A percentile compares a stretch with the other conserved stretches of the same genome.
Evolutionary conservation across 1,140 invertebrate species (phyloP).

Genomic region (Orussus abietinus): DNA sequence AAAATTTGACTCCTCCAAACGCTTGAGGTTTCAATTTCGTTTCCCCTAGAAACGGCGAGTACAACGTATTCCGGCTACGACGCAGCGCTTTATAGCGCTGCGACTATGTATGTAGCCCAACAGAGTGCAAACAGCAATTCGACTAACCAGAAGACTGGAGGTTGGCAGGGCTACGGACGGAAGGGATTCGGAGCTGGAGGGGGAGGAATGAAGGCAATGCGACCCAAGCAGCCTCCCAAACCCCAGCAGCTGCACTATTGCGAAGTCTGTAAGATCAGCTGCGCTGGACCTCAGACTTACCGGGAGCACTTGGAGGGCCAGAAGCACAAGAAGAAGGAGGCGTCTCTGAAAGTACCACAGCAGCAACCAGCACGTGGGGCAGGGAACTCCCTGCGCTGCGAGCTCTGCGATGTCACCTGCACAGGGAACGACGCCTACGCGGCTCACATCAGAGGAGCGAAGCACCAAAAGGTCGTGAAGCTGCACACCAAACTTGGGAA

Average conservation of each 20-base stretch:
- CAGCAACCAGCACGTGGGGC: conserved; percentile 55
- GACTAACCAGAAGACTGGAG: conserved; percentile 57
- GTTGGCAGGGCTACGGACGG: conserved; percentile 69
- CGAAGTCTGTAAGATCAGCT: conserved; percentile 97
- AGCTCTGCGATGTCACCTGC: conserved; percentile 96
- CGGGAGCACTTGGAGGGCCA: conserved; percentile 96
- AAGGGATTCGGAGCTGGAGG: conserved; percentile 62
- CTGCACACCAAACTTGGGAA: conserved; percentile 95
- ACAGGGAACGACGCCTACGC: conserved; percentile 97
- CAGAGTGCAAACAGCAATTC: conserved; percentile 64
- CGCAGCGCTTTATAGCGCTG: conserved; percentile 89
- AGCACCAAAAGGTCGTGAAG: conserved; percentile 97
- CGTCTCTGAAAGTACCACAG: conserved; percentile 73
- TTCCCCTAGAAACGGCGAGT: conserved; percentile 52
- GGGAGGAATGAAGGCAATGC: conserved; percentile 59
- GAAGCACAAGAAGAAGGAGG: conserved; percentile 98
- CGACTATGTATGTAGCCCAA: conserved; percentile 88
- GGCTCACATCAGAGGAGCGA: conserved; percentile 94
- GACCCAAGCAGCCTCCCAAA: conserved; percentile 78
- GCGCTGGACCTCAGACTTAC: conserved; percentile 93
- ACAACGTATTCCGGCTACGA: conserved; percentile 78
- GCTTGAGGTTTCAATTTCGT: conserved; percentile 50
- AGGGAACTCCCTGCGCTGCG: conserved; percentile 74
- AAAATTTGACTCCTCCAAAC: conserved; percentile 36
- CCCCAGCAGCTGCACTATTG: conserved; percentile 91